phyloP scores from a whole-genome alignment of 2,888 invertebrate species.

The Ditula angustiorana region DNA sequence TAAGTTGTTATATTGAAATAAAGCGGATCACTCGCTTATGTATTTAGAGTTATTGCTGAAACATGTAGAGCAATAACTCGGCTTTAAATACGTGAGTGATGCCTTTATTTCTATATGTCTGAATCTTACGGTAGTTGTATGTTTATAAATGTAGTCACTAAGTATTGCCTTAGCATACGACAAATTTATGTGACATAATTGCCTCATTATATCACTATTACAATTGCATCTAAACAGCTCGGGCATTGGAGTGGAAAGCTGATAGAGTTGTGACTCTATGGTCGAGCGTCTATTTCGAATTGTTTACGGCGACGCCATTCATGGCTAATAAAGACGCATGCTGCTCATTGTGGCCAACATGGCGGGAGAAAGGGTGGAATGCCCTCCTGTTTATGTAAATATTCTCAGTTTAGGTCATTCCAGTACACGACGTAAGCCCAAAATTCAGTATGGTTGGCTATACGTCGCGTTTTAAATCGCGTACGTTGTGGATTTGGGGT shows the following conservation, averaged over 20 bases:
- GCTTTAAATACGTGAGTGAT: no score
- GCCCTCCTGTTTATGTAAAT: slow-evolving; percentile 54
- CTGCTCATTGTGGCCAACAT: slow-evolving; percentile 61
- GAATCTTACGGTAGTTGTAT: no score
- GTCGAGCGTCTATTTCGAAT: slow-evolving; percentile 68
- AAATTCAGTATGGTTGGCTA: no score
- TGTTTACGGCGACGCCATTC: slow-evolving; percentile 71
- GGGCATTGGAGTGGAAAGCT: slow-evolving; percentile 24
- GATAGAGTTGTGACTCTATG: slow-evolving; percentile 41
- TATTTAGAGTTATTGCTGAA: no score
- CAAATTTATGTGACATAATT: slow-evolving; percentile 30
- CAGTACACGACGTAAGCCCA: not conserved
- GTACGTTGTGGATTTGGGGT: no score
- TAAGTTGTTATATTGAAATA: no score
- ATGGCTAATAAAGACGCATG: slow-evolving; percentile 67
- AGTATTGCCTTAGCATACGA: no score
- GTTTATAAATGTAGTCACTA: no score
- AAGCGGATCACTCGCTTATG: no score
- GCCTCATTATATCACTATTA: slow-evolving; percentile 28
- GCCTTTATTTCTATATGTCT: no score
- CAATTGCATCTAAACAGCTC: slow-evolving; percentile 26
- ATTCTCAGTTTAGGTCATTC: slow-evolving; percentile 36
- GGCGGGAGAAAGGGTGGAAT: slow-evolving; percentile 63
- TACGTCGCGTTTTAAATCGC: no score
- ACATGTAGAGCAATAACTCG: no score